Evolutionary conservation across 2,888 invertebrate species (phyloP), one percentile per base, ranked within the genome.

Genomic region (Sinhomidia bicolor): DNA sequence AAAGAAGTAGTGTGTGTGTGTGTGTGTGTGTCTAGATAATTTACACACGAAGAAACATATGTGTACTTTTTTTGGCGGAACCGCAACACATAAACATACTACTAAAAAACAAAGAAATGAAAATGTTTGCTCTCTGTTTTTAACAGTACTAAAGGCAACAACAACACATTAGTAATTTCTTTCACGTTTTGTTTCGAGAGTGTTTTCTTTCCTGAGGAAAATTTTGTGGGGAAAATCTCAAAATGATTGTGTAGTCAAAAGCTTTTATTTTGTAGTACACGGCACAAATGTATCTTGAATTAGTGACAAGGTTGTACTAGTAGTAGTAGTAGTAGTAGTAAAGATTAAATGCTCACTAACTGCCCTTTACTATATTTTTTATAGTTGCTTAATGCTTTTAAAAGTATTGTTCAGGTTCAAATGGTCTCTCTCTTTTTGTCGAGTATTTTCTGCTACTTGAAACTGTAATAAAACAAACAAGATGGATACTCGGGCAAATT

Each of bases 361-460:
- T 36, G 17, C 36, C 12, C n/a, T 79, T n/a, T n/a, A n/a, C n/a
- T n/a, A n/a, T n/a, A n/a, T n/a, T n/a, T n/a, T n/a, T n/a, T 23
- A 85, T 68, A 41, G 85, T 32, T 57, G 47, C 44, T 84, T 76
- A n/a, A 20, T 57, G 29, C n/a, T 17, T 26, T n/a, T n/a, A n/a
- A n/a, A 29, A 85, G 41, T 79, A n/a, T 54, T 78, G n/a, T 29
- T 17, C 62, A 62, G 41, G 76, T 76, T 84, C n/a, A 76, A 84
- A 84, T 76, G 60, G 29, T 14, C 71, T n/a, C n/a, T n/a, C n/a
- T n/a, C n/a, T n/a, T n/a, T n/a, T n/a, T 36, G 65, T 68, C 29
- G 36, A 62, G 32, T 23, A 32, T 76, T 76, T 84, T 0, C 68
- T n/a, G n/a, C 71, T 71, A 44, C 71, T 44, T 71, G 23, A 68